These are phyloP conservation scores for Sylvilagus bachmani DNA, from an alignment of 2,113 vertebrate genomes.

Conservation along the genomic window DNA sequence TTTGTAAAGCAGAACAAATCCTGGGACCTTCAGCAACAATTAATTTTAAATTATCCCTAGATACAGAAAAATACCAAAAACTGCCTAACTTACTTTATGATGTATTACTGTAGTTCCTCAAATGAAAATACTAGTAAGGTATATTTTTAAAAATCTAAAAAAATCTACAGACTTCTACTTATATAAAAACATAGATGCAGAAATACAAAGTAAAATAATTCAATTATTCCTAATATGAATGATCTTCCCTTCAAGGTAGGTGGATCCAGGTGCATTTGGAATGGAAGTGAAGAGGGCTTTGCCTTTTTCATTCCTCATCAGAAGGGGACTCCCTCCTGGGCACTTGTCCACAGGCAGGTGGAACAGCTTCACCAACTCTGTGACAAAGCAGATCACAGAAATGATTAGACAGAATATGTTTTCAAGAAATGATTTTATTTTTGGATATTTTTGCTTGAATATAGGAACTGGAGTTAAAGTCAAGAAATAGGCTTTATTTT, in stretches of 20 bases:
- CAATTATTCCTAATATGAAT: neutral
- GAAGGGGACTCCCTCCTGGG: neutral
- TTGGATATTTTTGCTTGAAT: slow-evolving; percentile 42
- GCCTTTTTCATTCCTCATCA: slow-evolving; percentile 36
- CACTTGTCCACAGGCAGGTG: neutral
- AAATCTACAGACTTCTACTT: neutral
- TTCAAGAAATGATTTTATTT: slow-evolving; percentile 56
- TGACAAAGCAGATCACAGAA: slow-evolving; percentile 45
- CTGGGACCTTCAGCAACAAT: neutral
- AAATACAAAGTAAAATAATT: slow-evolving; percentile 32
- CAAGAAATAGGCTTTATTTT: slow-evolving; percentile 41
- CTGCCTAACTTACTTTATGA: neutral
- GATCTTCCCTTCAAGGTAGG: neutral
- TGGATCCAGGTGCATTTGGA: neutral
- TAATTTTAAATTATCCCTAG: slow-evolving; percentile 2
- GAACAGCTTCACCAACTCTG: slow-evolving; percentile 25
- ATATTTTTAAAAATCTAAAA: neutral
- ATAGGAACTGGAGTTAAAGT: slow-evolving; percentile 36
- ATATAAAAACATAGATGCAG: neutral
- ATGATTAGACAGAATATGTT: slow-evolving; percentile 45
- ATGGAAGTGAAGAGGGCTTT: neutral
- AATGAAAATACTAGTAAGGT: neutral
- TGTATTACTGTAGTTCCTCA: neutral
- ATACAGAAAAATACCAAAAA: slow-evolving; percentile 13
- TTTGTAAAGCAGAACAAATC: slow-evolving; percentile 29